Percentiles rank a stretch among this genome's conserved stretches.
These are phyloP conservation scores for Sminthurinus aureus DNA, from an alignment of 2,888 invertebrate genomes.

Conservation along the genomic window DNA sequence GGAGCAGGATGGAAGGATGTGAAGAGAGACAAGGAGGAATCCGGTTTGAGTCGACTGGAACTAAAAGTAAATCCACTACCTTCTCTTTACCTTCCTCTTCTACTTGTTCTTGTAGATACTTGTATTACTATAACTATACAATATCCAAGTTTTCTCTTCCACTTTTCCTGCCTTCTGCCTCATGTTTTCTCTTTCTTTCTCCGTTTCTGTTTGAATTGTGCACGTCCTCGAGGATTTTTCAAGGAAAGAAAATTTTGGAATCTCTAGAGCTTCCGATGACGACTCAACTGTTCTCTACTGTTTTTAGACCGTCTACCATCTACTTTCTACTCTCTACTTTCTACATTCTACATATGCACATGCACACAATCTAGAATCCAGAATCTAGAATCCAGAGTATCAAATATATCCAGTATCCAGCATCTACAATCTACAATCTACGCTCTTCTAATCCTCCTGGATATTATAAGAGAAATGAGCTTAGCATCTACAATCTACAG, in stretches of 20 bases:
- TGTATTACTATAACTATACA: slow-evolving; percentile 3
- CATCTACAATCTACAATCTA: no score
- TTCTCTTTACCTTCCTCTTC: not conserved
- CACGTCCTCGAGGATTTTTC: slow-evolving; percentile 38
- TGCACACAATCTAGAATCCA: no score
- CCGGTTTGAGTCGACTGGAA: slow-evolving; percentile 30
- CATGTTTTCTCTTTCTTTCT: slow-evolving; percentile 6
- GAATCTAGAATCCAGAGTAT: not conserved
- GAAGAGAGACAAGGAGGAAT: slow-evolving; percentile 10
- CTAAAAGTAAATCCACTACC: slow-evolving; percentile 13
- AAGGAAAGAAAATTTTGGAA: slow-evolving; percentile 31
- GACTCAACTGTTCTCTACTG: not conserved
- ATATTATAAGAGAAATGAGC: slow-evolving; percentile 35
- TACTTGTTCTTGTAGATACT: not conserved
- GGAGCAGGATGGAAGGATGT: slow-evolving; percentile 29
- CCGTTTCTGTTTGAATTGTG: slow-evolving; percentile 33
- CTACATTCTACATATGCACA: not conserved
- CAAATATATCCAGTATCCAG: no score
- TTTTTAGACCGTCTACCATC: not conserved
- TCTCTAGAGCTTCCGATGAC: slow-evolving; percentile 34
- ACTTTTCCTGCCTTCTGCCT: no score
- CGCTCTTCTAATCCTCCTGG: slow-evolving; percentile 28
- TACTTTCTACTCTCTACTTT: not conserved
- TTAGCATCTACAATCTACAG: not conserved
- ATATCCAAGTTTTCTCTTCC: no score